Base-by-base conservation (phyloP, 2,113 vertebrate species). In the Epinephelus moara region DNA sequence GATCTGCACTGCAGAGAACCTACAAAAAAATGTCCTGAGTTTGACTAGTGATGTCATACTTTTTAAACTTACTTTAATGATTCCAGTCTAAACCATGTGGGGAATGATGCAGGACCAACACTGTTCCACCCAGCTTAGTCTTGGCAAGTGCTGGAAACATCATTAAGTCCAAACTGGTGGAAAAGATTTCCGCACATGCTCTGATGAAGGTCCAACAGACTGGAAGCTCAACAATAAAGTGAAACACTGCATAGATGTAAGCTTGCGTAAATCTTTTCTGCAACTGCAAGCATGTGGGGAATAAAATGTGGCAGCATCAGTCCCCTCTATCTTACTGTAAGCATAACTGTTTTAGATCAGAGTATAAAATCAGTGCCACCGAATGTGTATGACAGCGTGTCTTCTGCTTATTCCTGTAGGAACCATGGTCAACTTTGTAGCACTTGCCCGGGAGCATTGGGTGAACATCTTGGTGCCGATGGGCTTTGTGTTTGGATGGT, bases 401-500 rank as follows among this genome's bases (percentile, higher is more conserved):
- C 3, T 18, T 76, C 7, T 86, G 79, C 0, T 0, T 47, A 15
- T 75, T 52, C 69, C 19, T 55, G 55, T 19, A 86, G 96, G 94
- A 92, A 94, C 75, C 89, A 98, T 96, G 95, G 93, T 97, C 85
- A 98, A 96, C 80, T 88, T 98, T 0, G 53, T 91, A 19, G 85
- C 93, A 13, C 15, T 94, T 47, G 88, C 96, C 2, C 96, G 96
- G 13, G 93, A 96, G 0, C 94, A 97, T 79, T 99, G 97, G 98
- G 71, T 92, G 23, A 90, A 96, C 78, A 53, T 96, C 47, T 66
- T 99, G 4, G 95, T 99, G 27, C 98, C 98, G 0, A n/a, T 96
- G 53, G 97, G 97, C 82, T 97, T 98, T 88, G 90, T 97, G 45
- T 0, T 98, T 12, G 98, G 98, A 52, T 94, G 92, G 61, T 99